These are phyloP conservation scores for Anseranas semipalmata DNA, from an alignment of 2,113 vertebrate species.

Conservation along the genomic window DNA sequence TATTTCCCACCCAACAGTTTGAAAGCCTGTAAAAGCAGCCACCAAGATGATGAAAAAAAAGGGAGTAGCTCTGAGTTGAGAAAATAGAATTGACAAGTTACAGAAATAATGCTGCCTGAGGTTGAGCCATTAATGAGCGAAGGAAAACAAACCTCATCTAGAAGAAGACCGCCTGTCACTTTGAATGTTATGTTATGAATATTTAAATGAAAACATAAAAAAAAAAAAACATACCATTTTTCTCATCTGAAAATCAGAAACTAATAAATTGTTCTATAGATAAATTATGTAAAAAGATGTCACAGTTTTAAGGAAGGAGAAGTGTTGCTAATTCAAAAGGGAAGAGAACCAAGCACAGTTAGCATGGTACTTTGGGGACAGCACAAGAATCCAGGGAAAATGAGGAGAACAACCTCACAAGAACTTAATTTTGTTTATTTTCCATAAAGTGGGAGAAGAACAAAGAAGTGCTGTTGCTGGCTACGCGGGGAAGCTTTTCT, in stretches of 20 bases:
- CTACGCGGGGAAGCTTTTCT: not conserved
- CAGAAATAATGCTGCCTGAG: constrained; percentile 33
- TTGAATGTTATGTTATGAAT: constrained; percentile 16
- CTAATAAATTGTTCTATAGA: not conserved
- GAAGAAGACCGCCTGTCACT: constrained; percentile 3
- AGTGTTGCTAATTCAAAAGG: not conserved
- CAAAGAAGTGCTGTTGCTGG: not conserved
- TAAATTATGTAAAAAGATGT: not conserved
- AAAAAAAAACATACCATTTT: not conserved
- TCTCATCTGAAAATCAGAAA: not conserved
- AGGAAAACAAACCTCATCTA: constrained; percentile 31
- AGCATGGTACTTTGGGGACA: not conserved
- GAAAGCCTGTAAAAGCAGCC: constrained; percentile 26
- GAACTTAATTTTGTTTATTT: not conserved
- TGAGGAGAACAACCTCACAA: not conserved
- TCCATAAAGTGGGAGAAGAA: not conserved
- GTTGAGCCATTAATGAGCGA: constrained; percentile 31
- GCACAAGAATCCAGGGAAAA: accelerated
- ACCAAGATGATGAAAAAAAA: constrained; percentile 4
- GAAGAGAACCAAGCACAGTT: not conserved
- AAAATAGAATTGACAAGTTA: not conserved
- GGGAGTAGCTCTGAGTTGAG: not conserved
- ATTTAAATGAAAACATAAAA: constrained; percentile 31
- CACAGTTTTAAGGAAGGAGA: not conserved
- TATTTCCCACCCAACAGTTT: constrained; percentile 28